These are phyloP conservation scores for Eriosoma lanigerum DNA, from an alignment of 1,140 invertebrate species.

Conservation along the genomic window DNA sequence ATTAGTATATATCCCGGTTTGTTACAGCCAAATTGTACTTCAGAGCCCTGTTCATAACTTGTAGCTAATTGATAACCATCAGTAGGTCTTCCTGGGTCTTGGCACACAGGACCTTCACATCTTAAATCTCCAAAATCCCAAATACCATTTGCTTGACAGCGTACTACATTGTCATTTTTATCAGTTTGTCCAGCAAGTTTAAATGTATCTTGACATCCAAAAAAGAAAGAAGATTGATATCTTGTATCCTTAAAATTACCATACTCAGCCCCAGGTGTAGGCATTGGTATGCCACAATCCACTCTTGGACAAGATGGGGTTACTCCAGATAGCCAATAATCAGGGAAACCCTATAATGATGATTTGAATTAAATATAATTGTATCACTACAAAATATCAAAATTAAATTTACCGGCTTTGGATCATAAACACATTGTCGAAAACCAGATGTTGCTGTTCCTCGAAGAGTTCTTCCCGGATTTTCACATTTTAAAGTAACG, in stretches of 20 bases:
- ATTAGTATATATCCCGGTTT: slow-evolving; percentile 91
- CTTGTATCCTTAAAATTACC: slow-evolving; percentile 84
- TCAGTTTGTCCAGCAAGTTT: slow-evolving; percentile 89
- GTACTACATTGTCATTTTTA: slow-evolving; percentile 87
- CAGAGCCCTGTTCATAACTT: slow-evolving; percentile 88
- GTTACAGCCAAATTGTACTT: slow-evolving; percentile 87
- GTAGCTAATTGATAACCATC: slow-evolving; percentile 85
- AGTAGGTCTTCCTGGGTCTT: slow-evolving; percentile 89
- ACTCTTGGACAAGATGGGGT: slow-evolving; percentile 82
- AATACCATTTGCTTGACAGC: slow-evolving; percentile 86
- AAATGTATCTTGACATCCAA: slow-evolving; percentile 95
- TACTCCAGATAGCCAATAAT: slow-evolving; percentile 89
- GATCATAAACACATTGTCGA: slow-evolving; percentile 94
- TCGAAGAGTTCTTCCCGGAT: slow-evolving; percentile 73
- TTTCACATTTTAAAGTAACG: slow-evolving; percentile 80
- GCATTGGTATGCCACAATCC: slow-evolving; percentile 83
- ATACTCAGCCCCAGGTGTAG: slow-evolving; percentile 89
- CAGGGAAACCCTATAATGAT: slow-evolving; percentile 71
- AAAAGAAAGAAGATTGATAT: slow-evolving; percentile 91
- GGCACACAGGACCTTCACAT: slow-evolving; percentile 93
- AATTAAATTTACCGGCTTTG: slow-evolving; percentile 69
- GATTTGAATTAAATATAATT: not conserved
- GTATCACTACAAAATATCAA: not conserved
- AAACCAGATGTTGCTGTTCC: slow-evolving; percentile 80
- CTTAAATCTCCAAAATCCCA: slow-evolving; percentile 97